phyloP scores from a whole-genome alignment of 2,888 invertebrate genomes.

The Eristalinus aeneus region DNA sequence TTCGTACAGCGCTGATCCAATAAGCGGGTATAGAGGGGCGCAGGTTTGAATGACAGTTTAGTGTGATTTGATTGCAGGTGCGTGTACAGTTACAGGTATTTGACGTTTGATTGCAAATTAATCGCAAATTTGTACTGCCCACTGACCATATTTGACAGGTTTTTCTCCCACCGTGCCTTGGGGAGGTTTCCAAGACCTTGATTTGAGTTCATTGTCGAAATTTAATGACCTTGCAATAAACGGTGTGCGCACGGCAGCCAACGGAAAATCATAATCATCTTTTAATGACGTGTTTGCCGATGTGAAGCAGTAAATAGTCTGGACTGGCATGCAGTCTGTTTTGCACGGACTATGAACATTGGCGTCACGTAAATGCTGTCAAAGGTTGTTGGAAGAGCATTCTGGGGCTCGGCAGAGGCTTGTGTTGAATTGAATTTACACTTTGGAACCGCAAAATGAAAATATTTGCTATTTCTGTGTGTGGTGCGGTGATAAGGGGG shows the following conservation, averaged over 20 bases:
- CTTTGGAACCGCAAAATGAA: slow-evolving; percentile 32
- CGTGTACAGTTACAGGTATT: slow-evolving; percentile 13
- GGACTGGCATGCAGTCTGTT: background rate
- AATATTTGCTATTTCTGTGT: background rate
- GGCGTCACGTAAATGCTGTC: background rate
- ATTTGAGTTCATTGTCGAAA: slow-evolving; percentile 52
- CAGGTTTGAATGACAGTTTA: slow-evolving; percentile 28
- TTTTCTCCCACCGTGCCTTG: background rate
- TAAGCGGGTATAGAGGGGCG: background rate
- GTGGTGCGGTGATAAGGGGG: slow-evolving; percentile 6
- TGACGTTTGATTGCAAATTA: slow-evolving; percentile 27
- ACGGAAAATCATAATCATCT: slow-evolving; percentile 16
- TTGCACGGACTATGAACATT: background rate
- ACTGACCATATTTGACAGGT: background rate
- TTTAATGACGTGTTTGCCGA: slow-evolving; percentile 9
- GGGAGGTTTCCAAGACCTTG: slow-evolving; percentile 32
- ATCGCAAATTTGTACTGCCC: slow-evolving; percentile 20
- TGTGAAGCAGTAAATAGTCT: background rate
- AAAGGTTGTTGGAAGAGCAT: background rate
- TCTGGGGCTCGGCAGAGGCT: background rate
- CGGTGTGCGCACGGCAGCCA: background rate
- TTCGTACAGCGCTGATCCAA: background rate
- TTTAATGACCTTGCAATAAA: slow-evolving; percentile 21
- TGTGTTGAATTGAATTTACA: background rate
- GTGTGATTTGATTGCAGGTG: slow-evolving; percentile 28